Conservation (phyloP, 37 sponge, comb jelly and placozoan species). For the Dysidea cf. avara region DNA sequence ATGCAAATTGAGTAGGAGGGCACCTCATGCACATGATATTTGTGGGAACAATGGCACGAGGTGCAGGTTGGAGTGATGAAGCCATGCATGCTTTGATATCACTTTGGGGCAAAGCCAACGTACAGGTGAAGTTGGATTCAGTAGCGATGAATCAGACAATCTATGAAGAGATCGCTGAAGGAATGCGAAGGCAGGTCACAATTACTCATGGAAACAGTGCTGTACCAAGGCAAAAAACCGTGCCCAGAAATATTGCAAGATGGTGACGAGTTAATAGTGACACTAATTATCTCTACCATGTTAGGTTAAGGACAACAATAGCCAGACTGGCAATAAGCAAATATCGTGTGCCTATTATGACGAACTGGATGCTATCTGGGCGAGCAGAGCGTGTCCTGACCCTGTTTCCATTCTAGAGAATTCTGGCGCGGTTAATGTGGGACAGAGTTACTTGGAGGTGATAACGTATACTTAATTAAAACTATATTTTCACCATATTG, state of each 20-base stretch:
- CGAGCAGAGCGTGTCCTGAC: no score
- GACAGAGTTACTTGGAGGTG: no score
- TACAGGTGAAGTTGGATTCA: slow-evolving; percentile 16
- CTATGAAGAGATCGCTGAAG: background rate
- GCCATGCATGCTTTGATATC: slow-evolving; percentile 6
- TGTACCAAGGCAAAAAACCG: slow-evolving; percentile 26
- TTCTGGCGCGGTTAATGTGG: no score
- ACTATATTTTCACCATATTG: no score
- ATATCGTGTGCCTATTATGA: background rate
- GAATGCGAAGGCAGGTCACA: background rate
- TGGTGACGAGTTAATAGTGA: no score
- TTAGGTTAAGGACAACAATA: slow-evolving; percentile 1
- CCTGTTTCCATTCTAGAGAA: no score
- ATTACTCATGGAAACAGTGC: slow-evolving; percentile 23
- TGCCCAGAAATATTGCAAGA: slow-evolving; percentile 12
- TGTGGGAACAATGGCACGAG: no score
- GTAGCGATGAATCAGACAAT: slow-evolving; percentile 4
- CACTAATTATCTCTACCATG: no score
- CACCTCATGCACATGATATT: no score
- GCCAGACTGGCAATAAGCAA: background rate
- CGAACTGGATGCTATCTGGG: background rate
- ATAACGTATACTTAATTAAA: no score
- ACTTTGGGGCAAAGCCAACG: slow-evolving; percentile 20
- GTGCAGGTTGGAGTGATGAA: slow-evolving; percentile 23
- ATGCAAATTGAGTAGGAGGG: no score